These are phyloP conservation scores for Aleiodes testaceus DNA, from an alignment of 2,888 invertebrate genomes.

Conservation along the genomic window DNA sequence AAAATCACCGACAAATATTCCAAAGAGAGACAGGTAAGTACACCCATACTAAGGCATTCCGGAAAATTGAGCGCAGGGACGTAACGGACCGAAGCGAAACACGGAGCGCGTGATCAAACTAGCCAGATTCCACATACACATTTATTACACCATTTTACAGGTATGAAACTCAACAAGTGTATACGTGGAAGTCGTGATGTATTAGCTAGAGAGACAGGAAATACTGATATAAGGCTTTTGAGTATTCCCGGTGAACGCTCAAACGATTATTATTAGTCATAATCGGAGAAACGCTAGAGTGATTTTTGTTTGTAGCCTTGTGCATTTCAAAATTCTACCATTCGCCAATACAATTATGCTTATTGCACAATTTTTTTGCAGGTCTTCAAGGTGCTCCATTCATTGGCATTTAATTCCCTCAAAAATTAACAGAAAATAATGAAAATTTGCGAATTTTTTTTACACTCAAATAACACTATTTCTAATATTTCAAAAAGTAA, in stretches of 20 bases:
- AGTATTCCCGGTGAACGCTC: slow-evolving; percentile 34
- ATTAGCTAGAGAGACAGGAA: slow-evolving; percentile 37
- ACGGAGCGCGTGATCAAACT: slow-evolving; percentile 30
- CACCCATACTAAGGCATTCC: slow-evolving; percentile 7
- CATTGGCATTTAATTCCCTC: slow-evolving; percentile 2
- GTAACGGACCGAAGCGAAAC: slow-evolving; percentile 25
- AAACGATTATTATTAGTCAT: slow-evolving; percentile 48
- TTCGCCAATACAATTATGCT: slow-evolving; percentile 26
- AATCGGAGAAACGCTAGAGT: slow-evolving; percentile 42
- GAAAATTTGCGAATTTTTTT: no score
- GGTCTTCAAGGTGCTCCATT: slow-evolving; percentile 45
- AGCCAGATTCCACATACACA: neutral
- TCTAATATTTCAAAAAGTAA: no score
- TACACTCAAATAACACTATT: no score
- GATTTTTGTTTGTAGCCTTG: slow-evolving; percentile 38
- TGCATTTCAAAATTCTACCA: neutral
- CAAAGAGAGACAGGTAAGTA: slow-evolving; percentile 22
- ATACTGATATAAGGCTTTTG: slow-evolving; percentile 20
- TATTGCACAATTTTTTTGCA: slow-evolving; percentile 45
- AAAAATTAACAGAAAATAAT: neutral
- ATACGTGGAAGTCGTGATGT: neutral
- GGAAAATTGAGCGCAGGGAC: slow-evolving; percentile 36
- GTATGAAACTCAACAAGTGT: slow-evolving; percentile 3
- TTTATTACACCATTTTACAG: slow-evolving; percentile 2
- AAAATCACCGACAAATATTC: slow-evolving; percentile 25